phyloP scores from a whole-genome alignment of 2,888 invertebrate species.

The Amaurobius ferox region DNA sequence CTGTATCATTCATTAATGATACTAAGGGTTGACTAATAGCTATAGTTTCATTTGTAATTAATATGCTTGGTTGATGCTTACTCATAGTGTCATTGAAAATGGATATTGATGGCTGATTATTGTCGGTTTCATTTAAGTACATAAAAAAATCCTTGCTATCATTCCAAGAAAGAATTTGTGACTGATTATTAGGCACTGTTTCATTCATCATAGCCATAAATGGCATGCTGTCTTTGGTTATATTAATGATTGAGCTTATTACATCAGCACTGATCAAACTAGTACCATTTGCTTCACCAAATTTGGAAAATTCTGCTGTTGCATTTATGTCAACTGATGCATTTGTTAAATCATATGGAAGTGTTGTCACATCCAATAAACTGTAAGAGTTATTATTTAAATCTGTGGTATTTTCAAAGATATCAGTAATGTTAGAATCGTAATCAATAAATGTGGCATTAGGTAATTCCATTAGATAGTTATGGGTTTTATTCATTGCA shows the following conservation, averaged over 20 bases:
- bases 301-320: background rate
- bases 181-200: too few relatives aligned
- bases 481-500: conserved; percentile 24
- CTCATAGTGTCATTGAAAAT: conserved; percentile 22
- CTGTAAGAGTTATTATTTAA: too few relatives aligned
- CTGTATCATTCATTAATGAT: background rate
- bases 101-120: background rate
- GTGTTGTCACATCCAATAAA: too few relatives aligned
- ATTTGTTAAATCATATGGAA: background rate
- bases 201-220: too few relatives aligned
- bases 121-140: background rate
- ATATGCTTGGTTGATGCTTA: background rate
- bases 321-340: background rate
- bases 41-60: background rate
- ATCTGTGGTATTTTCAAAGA: background rate
- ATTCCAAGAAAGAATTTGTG: too few relatives aligned
- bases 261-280: background rate
- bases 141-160: background rate
- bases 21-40: background rate
- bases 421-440: too few relatives aligned
- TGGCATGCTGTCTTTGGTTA: too few relatives aligned
- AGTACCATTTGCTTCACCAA: background rate
- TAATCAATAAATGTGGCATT: conserved; percentile 14
- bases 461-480: background rate
- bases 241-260: too few relatives aligned